phyloP scores from a whole-genome alignment of 2,797 vertebrate genomes.

The Scarus forsteni region DNA sequence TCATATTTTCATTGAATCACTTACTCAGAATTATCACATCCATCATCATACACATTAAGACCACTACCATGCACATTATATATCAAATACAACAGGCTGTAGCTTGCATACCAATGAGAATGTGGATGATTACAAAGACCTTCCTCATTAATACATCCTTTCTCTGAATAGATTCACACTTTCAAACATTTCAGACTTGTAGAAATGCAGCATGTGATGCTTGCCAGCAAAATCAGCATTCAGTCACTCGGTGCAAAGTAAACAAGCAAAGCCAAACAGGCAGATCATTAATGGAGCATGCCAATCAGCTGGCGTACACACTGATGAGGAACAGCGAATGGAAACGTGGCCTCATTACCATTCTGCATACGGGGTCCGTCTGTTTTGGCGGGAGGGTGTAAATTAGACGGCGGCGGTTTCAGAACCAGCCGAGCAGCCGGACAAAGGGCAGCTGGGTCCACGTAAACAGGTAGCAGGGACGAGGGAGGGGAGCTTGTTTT shows the following conservation, averaged over 20 bases:
- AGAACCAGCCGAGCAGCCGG: constrained; percentile 24
- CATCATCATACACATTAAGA: constrained; percentile 3
- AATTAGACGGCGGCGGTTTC: constrained; percentile 39
- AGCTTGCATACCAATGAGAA: constrained; percentile 34
- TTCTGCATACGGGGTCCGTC: constrained; percentile 28
- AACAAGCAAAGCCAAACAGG: constrained; percentile 59
- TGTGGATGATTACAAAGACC: constrained; percentile 7
- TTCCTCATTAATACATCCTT: neutral
- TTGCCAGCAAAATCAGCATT: constrained; percentile 34
- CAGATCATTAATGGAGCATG: constrained; percentile 50
- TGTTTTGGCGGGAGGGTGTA: constrained; percentile 33
- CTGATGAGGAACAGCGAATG: constrained; percentile 53
- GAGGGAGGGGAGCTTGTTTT: constrained; percentile 49
- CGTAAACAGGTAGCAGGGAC: constrained; percentile 43
- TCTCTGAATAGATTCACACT: constrained; percentile 14
- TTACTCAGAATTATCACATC: neutral
- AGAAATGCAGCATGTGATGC: constrained; percentile 36
- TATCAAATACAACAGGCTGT: neutral
- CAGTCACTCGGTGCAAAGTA: constrained; percentile 31
- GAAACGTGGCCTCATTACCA: constrained; percentile 50
- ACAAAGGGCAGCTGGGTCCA: constrained; percentile 40
- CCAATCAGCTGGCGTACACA: constrained; percentile 51
- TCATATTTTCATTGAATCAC: neutral
- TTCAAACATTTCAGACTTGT: constrained; percentile 22
- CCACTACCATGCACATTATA: constrained; percentile 8